Percentiles rank a stretch among this genome's conserved stretches.
Conservation (phyloP, 2,113 vertebrate genomes). For the Megaleporinus macrocephalus region DNA sequence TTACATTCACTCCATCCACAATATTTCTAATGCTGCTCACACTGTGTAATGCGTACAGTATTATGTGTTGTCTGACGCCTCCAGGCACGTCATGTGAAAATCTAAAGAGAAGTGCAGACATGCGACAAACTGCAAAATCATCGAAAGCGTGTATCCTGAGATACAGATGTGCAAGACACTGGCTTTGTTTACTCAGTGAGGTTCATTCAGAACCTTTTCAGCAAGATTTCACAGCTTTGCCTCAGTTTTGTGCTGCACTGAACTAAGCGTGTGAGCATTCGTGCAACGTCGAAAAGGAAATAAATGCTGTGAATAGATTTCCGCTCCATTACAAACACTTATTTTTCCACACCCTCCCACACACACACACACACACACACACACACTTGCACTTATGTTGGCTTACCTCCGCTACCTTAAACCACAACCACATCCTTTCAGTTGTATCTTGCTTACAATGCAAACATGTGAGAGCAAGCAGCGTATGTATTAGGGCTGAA, state of each 20-base stretch:
- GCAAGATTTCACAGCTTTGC: not conserved
- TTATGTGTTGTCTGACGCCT: not conserved
- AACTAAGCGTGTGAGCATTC: not conserved
- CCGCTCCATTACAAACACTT: not conserved
- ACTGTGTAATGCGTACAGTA: too few relatives aligned
- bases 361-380: not conserved
- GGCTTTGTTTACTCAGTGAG: not conserved
- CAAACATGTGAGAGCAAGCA: too few relatives aligned
- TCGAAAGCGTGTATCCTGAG: too few relatives aligned
- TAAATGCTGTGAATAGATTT: not conserved
- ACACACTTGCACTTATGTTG: not conserved
- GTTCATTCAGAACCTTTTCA: not conserved
- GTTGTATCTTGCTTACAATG: not conserved
- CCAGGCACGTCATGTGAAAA: not conserved
- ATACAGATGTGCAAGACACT: not conserved
- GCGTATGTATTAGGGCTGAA: not conserved
- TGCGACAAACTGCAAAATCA: not conserved
- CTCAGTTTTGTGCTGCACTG: not conserved
- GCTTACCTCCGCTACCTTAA: not conserved
- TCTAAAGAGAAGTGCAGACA: too few relatives aligned
- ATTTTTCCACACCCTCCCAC: not conserved
- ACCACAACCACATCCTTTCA: slow-evolving; percentile 32
- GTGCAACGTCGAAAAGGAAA: not conserved
- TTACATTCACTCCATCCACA: too few relatives aligned
- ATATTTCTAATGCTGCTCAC: too few relatives aligned